These are phyloP conservation scores for Clostera curtula DNA, from an alignment of 2,888 invertebrate species.

Conservation along the genomic window DNA sequence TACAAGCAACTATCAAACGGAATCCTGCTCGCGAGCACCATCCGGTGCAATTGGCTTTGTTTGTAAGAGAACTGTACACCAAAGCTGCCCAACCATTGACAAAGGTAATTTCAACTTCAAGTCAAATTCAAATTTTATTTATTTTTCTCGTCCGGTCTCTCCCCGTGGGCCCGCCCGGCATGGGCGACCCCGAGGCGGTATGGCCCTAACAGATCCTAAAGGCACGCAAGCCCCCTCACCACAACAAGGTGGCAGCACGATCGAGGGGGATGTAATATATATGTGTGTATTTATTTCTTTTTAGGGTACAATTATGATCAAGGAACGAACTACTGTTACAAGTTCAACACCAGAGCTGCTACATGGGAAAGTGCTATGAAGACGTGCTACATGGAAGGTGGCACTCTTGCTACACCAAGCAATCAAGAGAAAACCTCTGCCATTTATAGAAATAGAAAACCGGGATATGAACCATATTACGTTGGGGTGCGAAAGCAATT, in stretches of 20 bases:
- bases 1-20: not conserved
- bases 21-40: not conserved
- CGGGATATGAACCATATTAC: too few relatives aligned
- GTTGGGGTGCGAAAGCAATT: too few relatives aligned
- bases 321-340: not conserved
- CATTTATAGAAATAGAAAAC: too few relatives aligned
- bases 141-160: too few relatives aligned
- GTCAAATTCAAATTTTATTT: not conserved
- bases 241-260: too few relatives aligned
- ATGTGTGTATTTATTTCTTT: too few relatives aligned
- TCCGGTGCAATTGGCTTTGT: not conserved
- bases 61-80: not conserved
- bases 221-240: too few relatives aligned
- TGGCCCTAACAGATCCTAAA: too few relatives aligned
- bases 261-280: too few relatives aligned
- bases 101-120: not conserved
- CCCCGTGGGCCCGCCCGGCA: too few relatives aligned
- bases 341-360: not conserved
- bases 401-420: slow-evolving; percentile 1
- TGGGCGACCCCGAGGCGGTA: too few relatives aligned
- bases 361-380: not conserved
- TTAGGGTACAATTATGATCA: not conserved
- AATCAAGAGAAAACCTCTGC: too few relatives aligned
- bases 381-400: slow-evolving; percentile 1
- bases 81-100: slow-evolving; percentile 1